phyloP scores from a whole-genome alignment of 2,888 invertebrate genomes.

The Cosmia pyralina region DNA sequence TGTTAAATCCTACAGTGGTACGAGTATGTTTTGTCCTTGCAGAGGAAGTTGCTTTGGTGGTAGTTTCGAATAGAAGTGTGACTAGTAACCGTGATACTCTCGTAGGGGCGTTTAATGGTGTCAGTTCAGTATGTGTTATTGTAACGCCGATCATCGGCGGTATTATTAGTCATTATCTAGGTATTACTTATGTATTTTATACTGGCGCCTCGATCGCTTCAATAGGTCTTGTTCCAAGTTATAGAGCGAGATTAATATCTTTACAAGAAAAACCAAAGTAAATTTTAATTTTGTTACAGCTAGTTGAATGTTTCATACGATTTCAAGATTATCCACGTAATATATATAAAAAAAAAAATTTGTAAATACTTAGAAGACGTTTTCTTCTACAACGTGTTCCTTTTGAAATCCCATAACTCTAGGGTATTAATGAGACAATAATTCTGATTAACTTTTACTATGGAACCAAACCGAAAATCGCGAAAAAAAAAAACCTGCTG shows the following conservation, averaged over 20 bases:
- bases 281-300: not conserved
- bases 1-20: slow-evolving; percentile 87
- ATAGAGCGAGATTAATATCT: slow-evolving; percentile 62
- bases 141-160: slow-evolving; percentile 89
- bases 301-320: not conserved
- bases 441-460: too few species aligned
- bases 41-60: slow-evolving; percentile 86
- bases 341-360: too few species aligned
- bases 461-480: too few species aligned
- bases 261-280: slow-evolving; percentile 61
- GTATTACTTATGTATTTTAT: slow-evolving; percentile 79
- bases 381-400: too few species aligned
- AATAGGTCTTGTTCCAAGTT: slow-evolving; percentile 77
- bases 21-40: slow-evolving; percentile 83
- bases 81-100: slow-evolving; percentile 88
- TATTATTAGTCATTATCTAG: slow-evolving; percentile 84
- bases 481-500: too few species aligned
- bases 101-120: slow-evolving; percentile 89
- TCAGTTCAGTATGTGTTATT: slow-evolving; percentile 89
- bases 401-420: too few species aligned
- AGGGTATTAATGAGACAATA: too few species aligned
- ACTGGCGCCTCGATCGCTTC: slow-evolving; percentile 73
- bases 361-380: too few species aligned
- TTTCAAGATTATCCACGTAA: too few species aligned
- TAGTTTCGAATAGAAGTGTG: slow-evolving; percentile 85